phyloP scores from a whole-genome alignment of 2,113 vertebrate species.

The Heliornis fulica region DNA sequence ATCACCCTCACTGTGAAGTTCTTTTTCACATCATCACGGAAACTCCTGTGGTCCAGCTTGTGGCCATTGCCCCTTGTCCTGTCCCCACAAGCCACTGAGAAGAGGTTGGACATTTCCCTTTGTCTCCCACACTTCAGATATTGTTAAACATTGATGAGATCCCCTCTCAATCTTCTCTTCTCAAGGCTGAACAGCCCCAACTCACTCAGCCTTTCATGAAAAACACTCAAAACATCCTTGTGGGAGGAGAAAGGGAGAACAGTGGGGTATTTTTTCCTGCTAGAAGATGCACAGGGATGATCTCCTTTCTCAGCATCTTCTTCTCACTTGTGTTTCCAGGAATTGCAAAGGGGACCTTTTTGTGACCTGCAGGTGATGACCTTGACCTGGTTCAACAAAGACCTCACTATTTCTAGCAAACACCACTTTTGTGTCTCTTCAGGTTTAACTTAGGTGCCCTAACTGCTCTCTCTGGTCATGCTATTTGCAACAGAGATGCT shows the following conservation, averaged over 20 bases:
- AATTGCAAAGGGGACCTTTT: neutral
- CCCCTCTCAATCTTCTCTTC: no score
- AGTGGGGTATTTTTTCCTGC: fast-evolving
- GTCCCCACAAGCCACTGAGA: no score
- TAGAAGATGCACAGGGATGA: fast-evolving
- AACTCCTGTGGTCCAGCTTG: no score
- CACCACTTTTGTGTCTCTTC: neutral
- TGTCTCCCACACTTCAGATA: no score
- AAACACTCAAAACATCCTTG: no score
- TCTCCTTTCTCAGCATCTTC: neutral
- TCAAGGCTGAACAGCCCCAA: no score
- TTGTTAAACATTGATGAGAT: no score
- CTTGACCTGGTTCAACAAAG: neutral
- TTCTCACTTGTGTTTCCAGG: neutral
- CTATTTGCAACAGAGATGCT: neutral
- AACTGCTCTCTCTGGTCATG: neutral
- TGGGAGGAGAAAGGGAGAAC: neutral
- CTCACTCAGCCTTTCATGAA: no score
- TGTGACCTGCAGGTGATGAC: neutral
- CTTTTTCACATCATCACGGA: no score
- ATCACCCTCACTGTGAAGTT: no score
- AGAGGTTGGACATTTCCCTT: no score
- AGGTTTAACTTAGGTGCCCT: neutral
- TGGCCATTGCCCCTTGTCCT: no score
- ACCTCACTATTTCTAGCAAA: neutral